These are phyloP conservation scores for Furnarius figulus DNA, from an alignment of 2,113 vertebrate species.

Conservation along the genomic window DNA sequence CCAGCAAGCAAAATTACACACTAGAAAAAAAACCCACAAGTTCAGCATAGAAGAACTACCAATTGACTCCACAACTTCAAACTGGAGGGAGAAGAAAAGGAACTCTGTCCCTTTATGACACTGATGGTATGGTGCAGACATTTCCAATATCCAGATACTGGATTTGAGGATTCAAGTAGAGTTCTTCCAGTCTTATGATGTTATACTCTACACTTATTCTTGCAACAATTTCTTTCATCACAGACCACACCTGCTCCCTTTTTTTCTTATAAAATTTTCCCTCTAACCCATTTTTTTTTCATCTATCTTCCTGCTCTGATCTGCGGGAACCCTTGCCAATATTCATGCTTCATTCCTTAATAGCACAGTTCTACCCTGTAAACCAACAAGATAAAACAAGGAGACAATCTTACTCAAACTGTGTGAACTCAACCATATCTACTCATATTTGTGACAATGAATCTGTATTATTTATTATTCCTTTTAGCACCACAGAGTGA, in stretches of 20 bases:
- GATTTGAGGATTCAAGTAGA: not conserved
- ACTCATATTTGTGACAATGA: not conserved
- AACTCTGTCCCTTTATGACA: not conserved
- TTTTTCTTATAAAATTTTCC: not conserved
- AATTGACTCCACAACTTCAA: not conserved
- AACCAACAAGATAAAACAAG: not conserved
- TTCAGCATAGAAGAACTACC: not conserved
- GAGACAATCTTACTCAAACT: constrained; percentile 31
- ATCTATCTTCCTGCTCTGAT: not conserved
- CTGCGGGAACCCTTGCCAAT: not conserved
- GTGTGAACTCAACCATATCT: constrained; percentile 29
- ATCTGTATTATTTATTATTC: constrained; percentile 36
- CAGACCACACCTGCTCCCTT: constrained; percentile 25
- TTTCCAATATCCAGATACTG: not conserved
- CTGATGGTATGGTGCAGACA: not conserved
- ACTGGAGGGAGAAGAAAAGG: not conserved
- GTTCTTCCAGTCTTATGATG: not conserved
- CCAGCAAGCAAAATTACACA: rapidly evolving
- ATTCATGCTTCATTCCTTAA: constrained; percentile 47
- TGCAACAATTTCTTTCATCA: not conserved
- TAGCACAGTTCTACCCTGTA: not conserved
- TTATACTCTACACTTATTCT: not conserved
- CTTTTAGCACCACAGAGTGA: not conserved
- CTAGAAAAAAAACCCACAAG: not conserved
- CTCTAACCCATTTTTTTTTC: not conserved